Percentiles rank a stretch among this genome's conserved stretches.
Evolutionary conservation across 2,113 vertebrate species (phyloP).

Genomic region (Falcunculus frontatus): DNA sequence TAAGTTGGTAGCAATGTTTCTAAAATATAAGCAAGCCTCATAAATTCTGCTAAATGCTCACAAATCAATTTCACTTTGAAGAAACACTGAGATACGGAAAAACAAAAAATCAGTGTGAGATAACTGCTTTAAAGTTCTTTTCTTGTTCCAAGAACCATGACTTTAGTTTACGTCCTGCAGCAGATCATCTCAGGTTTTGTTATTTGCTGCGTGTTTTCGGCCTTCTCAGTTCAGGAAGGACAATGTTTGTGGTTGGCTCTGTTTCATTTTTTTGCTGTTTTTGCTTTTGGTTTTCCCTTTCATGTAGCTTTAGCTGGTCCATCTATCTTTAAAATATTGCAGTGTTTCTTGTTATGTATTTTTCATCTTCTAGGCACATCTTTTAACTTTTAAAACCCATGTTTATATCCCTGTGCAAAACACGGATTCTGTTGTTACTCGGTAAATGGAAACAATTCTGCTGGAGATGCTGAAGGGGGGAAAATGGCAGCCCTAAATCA

Average conservation of each 20-base stretch:
- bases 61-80: not conserved
- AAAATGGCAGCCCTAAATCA: not conserved
- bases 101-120: not conserved
- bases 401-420: not conserved
- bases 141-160: not conserved
- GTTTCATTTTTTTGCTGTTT: not conserved
- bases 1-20: not conserved
- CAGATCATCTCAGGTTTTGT: rapidly evolving
- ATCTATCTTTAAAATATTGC: not conserved
- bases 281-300: not conserved
- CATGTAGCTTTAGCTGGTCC: not conserved
- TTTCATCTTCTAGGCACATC: not conserved
- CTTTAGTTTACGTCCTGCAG: not conserved
- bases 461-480: not conserved
- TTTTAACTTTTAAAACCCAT: not conserved
- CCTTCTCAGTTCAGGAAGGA: not conserved
- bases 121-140: not conserved
- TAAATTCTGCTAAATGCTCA: not conserved
- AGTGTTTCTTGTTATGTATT: not conserved
- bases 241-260: not conserved
- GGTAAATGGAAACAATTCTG: not conserved
- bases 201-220: not conserved
- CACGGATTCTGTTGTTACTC: not conserved
- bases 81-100: not conserved
- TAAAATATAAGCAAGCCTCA: not conserved